Evolutionary conservation across 2,888 invertebrate genomes (phyloP).

Genomic region (Coelinius sp.): DNA sequence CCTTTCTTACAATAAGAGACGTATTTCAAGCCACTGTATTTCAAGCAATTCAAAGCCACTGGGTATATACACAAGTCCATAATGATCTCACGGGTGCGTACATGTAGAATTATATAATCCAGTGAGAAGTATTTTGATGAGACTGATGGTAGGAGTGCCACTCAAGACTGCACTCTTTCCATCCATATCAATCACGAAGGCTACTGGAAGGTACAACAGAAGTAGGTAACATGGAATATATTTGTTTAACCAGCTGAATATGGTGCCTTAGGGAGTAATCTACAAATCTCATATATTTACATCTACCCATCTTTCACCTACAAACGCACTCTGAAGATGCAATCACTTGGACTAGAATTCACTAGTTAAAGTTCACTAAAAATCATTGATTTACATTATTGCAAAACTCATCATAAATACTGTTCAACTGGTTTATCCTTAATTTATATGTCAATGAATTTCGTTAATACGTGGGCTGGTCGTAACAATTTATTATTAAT

Average conservation of each 20-base stretch:
- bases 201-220: neutral
- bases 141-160: conserved; percentile 14
- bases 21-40: conserved; percentile 18
- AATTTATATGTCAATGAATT: neutral
- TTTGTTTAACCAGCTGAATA: conserved; percentile 21
- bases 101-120: conserved; percentile 11
- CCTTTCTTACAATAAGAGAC: conserved; percentile 4
- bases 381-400: neutral
- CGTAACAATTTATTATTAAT: neutral
- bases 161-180: neutral
- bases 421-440: neutral
- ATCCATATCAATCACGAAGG: neutral
- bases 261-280: conserved; percentile 11
- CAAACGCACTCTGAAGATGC: conserved; percentile 2
- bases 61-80: neutral
- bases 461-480: neutral
- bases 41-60: conserved; percentile 3
- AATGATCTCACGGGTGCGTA: neutral
- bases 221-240: neutral
- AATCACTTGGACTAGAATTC: conserved; percentile 19
- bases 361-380: neutral
- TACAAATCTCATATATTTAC: conserved; percentile 5
- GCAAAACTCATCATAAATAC: neutral
- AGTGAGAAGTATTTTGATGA: conserved; percentile 7
- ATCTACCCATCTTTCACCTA: conserved; percentile 19